Evolutionary conservation across 2,797 vertebrate species (phyloP).

Genomic region (Enteromius afrohamiltoni): DNA sequence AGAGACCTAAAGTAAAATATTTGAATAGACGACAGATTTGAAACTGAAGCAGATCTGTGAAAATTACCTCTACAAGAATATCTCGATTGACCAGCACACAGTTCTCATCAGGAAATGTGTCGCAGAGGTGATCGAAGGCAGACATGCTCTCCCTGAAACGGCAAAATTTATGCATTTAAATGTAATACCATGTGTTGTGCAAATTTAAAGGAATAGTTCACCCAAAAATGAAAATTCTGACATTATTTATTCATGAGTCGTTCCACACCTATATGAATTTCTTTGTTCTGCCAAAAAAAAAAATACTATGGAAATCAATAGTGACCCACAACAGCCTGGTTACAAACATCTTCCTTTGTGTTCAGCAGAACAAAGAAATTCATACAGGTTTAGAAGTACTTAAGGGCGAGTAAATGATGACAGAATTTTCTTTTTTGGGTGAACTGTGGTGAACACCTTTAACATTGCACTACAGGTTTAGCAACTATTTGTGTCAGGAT

Average conservation of each 20-base stretch:
- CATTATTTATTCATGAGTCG: too few species aligned
- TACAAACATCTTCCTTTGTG: too few species aligned
- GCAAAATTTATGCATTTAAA: not conserved
- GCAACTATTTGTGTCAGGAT: not conserved
- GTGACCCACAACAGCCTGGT: too few species aligned
- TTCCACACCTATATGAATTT: too few species aligned
- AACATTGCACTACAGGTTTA: not conserved
- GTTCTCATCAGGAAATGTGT: constrained; percentile 90
- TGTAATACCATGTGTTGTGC: not conserved
- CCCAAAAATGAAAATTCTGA: too few species aligned
- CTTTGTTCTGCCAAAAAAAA: too few species aligned
- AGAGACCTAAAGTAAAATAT: not conserved
- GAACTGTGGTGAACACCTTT: not conserved
- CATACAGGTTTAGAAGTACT: too few species aligned
- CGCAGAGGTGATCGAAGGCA: constrained; percentile 82
- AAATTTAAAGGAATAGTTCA: not conserved
- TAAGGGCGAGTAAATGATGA: too few species aligned
- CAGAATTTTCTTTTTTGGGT: too few species aligned
- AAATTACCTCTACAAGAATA: constrained; percentile 79
- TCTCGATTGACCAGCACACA: constrained; percentile 84
- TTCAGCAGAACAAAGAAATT: too few species aligned
- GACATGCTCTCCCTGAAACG: constrained; percentile 79
- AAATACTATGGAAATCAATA: too few species aligned
- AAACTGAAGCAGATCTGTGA: not conserved
- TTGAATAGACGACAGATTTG: not conserved